Percentiles rank a stretch among this genome's conserved stretches.
Conservation (phyloP, 2,113 vertebrate genomes). For the Bombycilla garrulus region DNA sequence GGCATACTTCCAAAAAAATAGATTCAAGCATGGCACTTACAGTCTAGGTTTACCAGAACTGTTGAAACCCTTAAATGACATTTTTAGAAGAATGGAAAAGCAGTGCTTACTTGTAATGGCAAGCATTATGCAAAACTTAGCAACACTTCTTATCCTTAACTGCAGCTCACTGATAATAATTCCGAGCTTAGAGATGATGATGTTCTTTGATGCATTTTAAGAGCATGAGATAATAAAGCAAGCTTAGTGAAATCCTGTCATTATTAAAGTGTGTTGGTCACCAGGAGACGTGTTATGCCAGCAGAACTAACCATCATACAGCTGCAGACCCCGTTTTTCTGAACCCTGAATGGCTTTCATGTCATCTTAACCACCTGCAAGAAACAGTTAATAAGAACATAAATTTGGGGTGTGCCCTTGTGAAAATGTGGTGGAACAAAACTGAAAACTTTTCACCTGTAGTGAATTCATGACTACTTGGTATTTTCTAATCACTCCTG, state of each 20-base stretch:
- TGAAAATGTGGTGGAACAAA: not conserved
- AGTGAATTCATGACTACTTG: not conserved
- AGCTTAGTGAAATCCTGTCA: constrained; percentile 34
- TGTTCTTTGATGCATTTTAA: constrained; percentile 59
- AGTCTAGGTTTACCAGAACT: constrained; percentile 71
- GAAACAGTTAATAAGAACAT: not conserved
- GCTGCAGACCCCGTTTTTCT: not conserved
- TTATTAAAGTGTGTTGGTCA: constrained; percentile 41
- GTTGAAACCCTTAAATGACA: constrained; percentile 59
- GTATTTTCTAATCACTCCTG: not conserved
- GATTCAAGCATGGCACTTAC: constrained; percentile 74
- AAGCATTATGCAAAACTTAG: constrained; percentile 70
- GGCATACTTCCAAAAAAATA: constrained; percentile 78
- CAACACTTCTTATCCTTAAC: constrained; percentile 71
- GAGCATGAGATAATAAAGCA: constrained; percentile 43
- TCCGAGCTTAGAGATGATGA: constrained; percentile 59
- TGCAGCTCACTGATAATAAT: constrained; percentile 68
- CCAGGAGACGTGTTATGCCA: not conserved
- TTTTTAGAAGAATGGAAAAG: constrained; percentile 70
- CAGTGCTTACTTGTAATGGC: constrained; percentile 48
- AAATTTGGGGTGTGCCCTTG: not conserved
- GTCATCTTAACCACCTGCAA: not conserved
- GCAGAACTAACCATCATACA: rapidly evolving
- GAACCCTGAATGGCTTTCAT: not conserved
- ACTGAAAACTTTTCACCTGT: not conserved